These are phyloP conservation scores for Cossypha dichroa DNA, from an alignment of 2,797 vertebrate species.

Conservation along the genomic window DNA sequence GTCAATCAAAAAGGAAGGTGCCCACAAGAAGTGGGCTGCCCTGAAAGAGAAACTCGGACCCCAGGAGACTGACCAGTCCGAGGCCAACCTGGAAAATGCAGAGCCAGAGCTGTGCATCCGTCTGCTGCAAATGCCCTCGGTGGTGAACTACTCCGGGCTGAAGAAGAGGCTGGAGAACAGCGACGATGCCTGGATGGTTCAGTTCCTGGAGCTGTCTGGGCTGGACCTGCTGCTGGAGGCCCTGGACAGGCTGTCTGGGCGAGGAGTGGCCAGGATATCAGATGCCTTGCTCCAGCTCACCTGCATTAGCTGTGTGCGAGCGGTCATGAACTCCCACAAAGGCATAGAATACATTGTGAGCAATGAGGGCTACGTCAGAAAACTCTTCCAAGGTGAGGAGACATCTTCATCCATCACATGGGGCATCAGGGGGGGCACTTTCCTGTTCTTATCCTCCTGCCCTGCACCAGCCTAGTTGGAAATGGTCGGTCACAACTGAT, in stretches of 20 bases:
- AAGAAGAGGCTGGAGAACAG: constrained; percentile 93
- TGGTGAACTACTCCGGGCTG: constrained; percentile 96
- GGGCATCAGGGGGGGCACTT: accelerated
- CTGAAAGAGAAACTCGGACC: constrained; percentile 89
- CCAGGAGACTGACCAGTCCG: constrained; percentile 88
- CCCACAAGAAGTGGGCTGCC: constrained; percentile 90
- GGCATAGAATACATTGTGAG: constrained; percentile 95
- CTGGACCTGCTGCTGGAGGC: constrained; percentile 96
- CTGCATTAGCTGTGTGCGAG: constrained; percentile 92
- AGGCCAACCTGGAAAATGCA: constrained; percentile 94
- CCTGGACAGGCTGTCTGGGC: constrained; percentile 90
- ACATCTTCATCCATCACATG: background rate
- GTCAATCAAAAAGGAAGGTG: constrained; percentile 84
- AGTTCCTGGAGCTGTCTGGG: constrained; percentile 94
- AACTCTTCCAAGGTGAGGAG: constrained; percentile 91
- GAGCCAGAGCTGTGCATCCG: constrained; percentile 95
- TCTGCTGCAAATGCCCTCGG: constrained; percentile 92
- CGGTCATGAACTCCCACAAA: constrained; percentile 91
- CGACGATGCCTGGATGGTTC: constrained; percentile 92
- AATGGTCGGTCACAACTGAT: background rate
- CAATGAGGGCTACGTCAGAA: constrained; percentile 93
- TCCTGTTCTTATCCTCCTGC: background rate
- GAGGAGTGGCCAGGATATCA: constrained; percentile 90
- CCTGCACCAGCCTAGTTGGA: background rate
- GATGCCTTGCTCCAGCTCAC: constrained; percentile 96